phyloP scores from a whole-genome alignment of 1,140 invertebrate species.

The Ips typographus region DNA sequence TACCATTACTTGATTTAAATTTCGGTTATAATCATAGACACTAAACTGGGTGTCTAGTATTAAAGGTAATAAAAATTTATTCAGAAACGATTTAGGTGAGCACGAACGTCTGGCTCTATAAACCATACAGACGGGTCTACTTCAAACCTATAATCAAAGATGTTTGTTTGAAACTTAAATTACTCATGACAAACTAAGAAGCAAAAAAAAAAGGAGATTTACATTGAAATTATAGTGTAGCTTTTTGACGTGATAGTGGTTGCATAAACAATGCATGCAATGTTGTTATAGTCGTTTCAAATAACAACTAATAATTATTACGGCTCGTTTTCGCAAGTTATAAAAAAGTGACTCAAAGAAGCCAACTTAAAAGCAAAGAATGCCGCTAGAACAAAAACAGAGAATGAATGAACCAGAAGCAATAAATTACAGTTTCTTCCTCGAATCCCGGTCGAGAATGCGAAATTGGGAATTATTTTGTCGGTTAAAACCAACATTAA shows the following conservation, averaged over 20 bases:
- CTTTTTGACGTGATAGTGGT: too few relatives aligned
- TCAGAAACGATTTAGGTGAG: conserved; percentile 14
- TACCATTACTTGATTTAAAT: conserved; percentile 6
- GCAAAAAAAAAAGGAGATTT: too few relatives aligned
- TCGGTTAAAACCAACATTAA: not conserved
- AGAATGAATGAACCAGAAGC: not conserved
- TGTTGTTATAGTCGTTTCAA: too few relatives aligned
- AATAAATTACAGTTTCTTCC: not conserved
- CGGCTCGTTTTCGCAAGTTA: too few relatives aligned
- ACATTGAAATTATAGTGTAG: too few relatives aligned
- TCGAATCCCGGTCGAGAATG: not conserved
- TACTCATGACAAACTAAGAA: not conserved
- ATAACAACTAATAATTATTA: too few relatives aligned
- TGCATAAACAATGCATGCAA: too few relatives aligned
- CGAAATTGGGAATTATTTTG: not conserved
- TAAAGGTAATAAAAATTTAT: conserved; percentile 20
- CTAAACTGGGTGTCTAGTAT: conserved; percentile 16
- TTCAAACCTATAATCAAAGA: conserved; percentile 15
- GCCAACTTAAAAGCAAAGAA: too few relatives aligned
- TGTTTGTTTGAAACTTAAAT: conserved; percentile 17
- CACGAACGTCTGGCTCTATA: conserved; percentile 25
- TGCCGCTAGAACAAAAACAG: not conserved
- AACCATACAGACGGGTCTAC: conserved; percentile 10
- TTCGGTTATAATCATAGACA: conserved; percentile 21
- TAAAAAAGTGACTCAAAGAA: too few relatives aligned